phyloP scores from a whole-genome alignment of 2,888 invertebrate species.

The Operophtera brumata region DNA sequence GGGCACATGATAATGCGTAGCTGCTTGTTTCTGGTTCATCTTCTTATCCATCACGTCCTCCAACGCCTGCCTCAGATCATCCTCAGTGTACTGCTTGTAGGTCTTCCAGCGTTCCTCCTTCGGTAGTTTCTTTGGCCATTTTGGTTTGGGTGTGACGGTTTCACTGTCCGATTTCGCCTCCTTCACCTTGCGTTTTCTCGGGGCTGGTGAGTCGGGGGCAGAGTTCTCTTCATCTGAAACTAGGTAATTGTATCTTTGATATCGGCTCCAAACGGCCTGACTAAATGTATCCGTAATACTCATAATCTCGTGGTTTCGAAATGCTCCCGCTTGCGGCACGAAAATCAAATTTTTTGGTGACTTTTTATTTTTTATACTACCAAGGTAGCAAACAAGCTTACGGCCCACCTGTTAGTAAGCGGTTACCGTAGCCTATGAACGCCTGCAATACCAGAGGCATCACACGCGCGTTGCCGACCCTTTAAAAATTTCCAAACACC shows the following conservation, averaged over 20 bases:
- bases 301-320: no score
- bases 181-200: neutral
- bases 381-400: no score
- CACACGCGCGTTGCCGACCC: no score
- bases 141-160: constrained; percentile 11
- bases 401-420: no score
- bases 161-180: neutral
- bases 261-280: neutral
- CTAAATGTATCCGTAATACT: no score
- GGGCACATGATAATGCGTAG: constrained; percentile 46
- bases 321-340: no score
- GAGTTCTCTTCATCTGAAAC: constrained; percentile 2
- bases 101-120: constrained; percentile 30
- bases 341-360: no score
- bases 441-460: no score
- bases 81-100: constrained; percentile 49
- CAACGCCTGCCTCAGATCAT: constrained; percentile 40
- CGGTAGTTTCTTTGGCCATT: constrained; percentile 40
- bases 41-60: constrained; percentile 34
- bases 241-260: neutral
- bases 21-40: constrained; percentile 38
- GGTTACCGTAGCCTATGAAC: no score
- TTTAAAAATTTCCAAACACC: no score
- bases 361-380: no score
- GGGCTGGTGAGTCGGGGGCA: neutral